A percentile compares a stretch with the other conserved stretches of the same genome.
Conservation (phyloP, 2,113 vertebrate species). For the Apodemus sylvaticus region DNA sequence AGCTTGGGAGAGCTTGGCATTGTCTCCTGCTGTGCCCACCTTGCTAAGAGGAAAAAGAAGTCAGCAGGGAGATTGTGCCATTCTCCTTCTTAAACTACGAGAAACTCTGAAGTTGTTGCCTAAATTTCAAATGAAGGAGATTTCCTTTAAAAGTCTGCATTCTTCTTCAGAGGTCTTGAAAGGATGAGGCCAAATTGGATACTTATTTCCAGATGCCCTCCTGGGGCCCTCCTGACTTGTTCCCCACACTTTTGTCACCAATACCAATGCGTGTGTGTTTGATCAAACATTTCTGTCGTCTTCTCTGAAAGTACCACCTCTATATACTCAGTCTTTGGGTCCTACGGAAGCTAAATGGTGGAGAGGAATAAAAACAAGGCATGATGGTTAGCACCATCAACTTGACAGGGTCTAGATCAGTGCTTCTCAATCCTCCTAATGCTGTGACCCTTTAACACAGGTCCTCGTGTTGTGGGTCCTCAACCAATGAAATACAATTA, state of each 20-base stretch:
- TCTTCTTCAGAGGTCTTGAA: neutral
- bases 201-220: neutral
- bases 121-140: slow-evolving; percentile 17
- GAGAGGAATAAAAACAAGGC: neutral
- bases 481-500: neutral
- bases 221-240: neutral
- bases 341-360: neutral
- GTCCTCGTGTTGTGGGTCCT: neutral
- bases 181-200: neutral
- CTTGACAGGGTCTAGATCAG: neutral
- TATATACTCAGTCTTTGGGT: neutral
- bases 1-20: neutral
- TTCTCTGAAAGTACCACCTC: neutral
- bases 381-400: neutral
- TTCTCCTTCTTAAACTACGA: neutral
- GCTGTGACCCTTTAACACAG: neutral
- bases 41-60: neutral
- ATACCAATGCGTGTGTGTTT: neutral
- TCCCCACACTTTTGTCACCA: neutral
- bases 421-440: neutral
- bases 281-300: neutral
- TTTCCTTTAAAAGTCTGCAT: slow-evolving; percentile 8
- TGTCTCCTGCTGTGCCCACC: neutral
- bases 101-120: neutral
- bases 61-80: neutral